Evolutionary conservation across 1,140 invertebrate genomes (phyloP), one percentile per base, ranked within the genome.

Genomic region (Drosophila obscura): DNA sequence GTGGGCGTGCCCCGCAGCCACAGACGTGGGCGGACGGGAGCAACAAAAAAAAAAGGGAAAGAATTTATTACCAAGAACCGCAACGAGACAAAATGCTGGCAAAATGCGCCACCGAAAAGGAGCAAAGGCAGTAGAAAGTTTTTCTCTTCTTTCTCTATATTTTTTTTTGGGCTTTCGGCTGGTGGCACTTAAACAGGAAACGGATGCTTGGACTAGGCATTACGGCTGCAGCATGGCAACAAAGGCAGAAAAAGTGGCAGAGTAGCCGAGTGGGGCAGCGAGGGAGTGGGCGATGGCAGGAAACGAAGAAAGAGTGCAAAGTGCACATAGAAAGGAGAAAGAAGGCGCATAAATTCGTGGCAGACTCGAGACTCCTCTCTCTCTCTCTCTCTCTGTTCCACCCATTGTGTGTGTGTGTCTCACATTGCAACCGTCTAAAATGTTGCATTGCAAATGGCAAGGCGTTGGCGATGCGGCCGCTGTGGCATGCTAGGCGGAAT

Each of bases 41-140:
- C 31, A 46, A 56, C 57, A 55, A 64, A 57, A 50, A 57, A 9
- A 64, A 57, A 50, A 60, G 9, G 73, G 46, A 61, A 64, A 73
- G 78, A 89, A 88, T 88, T 88, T 88, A 88, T 88, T 88, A 72
- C 83, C 80, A 49, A 88, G 78, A 88, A 88, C 83, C 83, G 73
- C 83, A 88, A 81, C 79, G 85, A 88, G 80, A 88, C 83, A 88
- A 88, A 88, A 88, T 72, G 72, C 76, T 78, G 46, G 71, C 58
- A 69, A 71, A 77, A 60, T 71, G 67, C 67, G 67, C 52, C 64
- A 53, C 52, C 15, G 50, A 28, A 58, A 19, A 9, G 31, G 16
- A 16, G 48, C 24, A 64, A 80, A 65, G 43, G 77, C 72, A 73
- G 67, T 55, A 49, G 57, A 77, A 84, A 84, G 64, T 77, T 61